Base-by-base conservation (phyloP, 2,888 invertebrate species). In the Rhodophaea formosa region DNA sequence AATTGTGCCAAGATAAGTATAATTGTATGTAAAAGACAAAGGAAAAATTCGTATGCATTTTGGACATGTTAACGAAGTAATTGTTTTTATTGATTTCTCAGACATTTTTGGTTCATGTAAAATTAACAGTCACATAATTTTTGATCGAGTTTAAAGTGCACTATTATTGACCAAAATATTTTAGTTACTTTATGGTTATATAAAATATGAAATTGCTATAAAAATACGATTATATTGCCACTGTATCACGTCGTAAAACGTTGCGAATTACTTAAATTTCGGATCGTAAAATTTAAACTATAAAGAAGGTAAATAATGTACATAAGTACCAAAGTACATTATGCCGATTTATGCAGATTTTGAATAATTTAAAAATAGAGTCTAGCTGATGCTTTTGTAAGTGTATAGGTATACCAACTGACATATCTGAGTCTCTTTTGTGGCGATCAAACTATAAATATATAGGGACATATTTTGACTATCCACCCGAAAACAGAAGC, bases 81-180 rank as follows among this genome's bases (percentile, higher is more conserved):
- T 47, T 10, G 29, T 12, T 39, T 35, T 32, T 39, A 45, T 16
- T 45, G 8, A 32, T 6, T 14, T 54, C 29, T 32, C 30, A 30
- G 44, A 45, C 32, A 54, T 10, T 54, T 54, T 44, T 44, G 53
- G 53, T 32, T 14, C 54, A 54, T 12, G 30, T 12, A 45, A 54
- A 45, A 54, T 29, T 32, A 54, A 54, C 45, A 32, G 10, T 54
- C 12, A 16, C 30, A 10, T 39, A 45, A 15, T 30, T 16, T n/a
- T 44, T 45, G 8, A 32, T n/a, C 14, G 43, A 53, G 16, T 53
- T 29, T 42, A 35, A 53, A 35, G 32, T 39, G 46, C 30, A n/a
- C 47, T 42, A n/a, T 30, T 23, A 44, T 43, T 53, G 42, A 15
- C n/a, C 30, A 29, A 29, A 44, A 44, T 43, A 44, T 44, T 43